These are phyloP conservation scores for mouse (Mus musculus) DNA, from an alignment of 2,113 vertebrate genomes.

Conservation along the genomic window DNA sequence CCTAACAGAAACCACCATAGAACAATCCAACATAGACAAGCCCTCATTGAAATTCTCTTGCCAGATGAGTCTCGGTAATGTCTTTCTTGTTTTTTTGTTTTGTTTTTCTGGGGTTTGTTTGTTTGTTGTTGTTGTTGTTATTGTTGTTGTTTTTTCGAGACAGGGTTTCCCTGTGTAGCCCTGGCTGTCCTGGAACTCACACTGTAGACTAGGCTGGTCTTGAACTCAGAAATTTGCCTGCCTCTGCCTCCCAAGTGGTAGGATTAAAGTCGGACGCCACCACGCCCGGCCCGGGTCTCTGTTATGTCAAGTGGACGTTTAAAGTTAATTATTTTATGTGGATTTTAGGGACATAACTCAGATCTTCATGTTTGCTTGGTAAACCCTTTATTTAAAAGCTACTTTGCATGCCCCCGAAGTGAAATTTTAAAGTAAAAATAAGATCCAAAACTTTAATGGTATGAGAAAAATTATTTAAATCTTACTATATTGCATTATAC, in stretches of 20 bases:
- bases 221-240: no score
- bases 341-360: neutral
- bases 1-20: neutral
- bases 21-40: neutral
- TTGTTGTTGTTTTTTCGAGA: no score
- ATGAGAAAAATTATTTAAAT: constrained; percentile 33
- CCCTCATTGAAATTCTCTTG: neutral
- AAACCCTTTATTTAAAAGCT: neutral
- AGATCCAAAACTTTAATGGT: constrained; percentile 17
- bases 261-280: no score
- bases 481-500: constrained; percentile 17
- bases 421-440: constrained; percentile 11
- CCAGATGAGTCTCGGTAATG: no score
- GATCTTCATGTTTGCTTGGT: neutral
- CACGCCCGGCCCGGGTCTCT: no score
- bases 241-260: no score
- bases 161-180: no score
- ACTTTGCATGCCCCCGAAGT: neutral
- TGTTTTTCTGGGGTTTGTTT: no score
- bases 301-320: neutral
- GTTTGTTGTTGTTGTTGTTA: no score
- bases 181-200: no score
- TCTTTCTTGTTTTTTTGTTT: neutral
- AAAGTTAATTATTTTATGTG: neutral
- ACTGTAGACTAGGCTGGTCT: no score